Percentiles rank a stretch among this genome's conserved stretches.
phyloP scores from a whole-genome alignment of 2,888 invertebrate genomes.

The Diaperis boleti region DNA sequence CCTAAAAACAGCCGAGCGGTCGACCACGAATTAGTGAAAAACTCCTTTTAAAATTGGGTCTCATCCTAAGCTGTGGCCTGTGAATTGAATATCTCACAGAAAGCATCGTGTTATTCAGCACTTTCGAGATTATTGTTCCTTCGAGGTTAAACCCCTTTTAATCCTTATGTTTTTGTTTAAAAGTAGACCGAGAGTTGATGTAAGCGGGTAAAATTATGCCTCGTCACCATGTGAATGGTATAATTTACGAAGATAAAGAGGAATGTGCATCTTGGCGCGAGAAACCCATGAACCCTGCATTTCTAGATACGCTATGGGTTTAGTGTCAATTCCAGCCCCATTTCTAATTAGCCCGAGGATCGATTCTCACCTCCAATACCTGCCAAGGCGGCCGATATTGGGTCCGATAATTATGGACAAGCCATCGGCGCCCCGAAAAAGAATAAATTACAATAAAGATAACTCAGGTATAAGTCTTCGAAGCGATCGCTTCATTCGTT shows the following conservation, averaged over 20 bases:
- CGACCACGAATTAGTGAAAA: too few species aligned
- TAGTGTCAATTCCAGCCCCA: slow-evolving; percentile 4
- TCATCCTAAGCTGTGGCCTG: too few species aligned
- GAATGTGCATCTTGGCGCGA: slow-evolving; percentile 7
- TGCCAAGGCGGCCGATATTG: slow-evolving; percentile 21
- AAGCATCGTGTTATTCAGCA: too few species aligned
- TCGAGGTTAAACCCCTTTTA: too few species aligned
- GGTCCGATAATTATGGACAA: slow-evolving; percentile 25
- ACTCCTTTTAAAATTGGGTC: too few species aligned
- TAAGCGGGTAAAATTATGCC: slow-evolving; percentile 3
- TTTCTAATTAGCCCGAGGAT: slow-evolving; percentile 13
- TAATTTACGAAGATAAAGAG: slow-evolving; percentile 16
- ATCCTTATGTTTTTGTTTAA: not conserved
- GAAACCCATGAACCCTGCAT: not conserved
- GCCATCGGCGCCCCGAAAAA: slow-evolving; percentile 43
- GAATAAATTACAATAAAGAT: slow-evolving; percentile 50
- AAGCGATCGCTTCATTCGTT: slow-evolving; percentile 12
- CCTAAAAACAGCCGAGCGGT: too few species aligned
- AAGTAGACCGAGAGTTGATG: not conserved
- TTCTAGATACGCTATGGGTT: not conserved
- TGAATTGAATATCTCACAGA: too few species aligned
- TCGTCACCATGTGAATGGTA: slow-evolving; percentile 11
- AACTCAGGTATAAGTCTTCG: slow-evolving; percentile 23
- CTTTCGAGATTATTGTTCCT: not conserved
- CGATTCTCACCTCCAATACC: slow-evolving; percentile 21